Percentiles rank a stretch among this genome's conserved stretches.
Evolutionary conservation across 1,140 invertebrate genomes (phyloP).

Genomic region (Zaprionus tsacasi): DNA sequence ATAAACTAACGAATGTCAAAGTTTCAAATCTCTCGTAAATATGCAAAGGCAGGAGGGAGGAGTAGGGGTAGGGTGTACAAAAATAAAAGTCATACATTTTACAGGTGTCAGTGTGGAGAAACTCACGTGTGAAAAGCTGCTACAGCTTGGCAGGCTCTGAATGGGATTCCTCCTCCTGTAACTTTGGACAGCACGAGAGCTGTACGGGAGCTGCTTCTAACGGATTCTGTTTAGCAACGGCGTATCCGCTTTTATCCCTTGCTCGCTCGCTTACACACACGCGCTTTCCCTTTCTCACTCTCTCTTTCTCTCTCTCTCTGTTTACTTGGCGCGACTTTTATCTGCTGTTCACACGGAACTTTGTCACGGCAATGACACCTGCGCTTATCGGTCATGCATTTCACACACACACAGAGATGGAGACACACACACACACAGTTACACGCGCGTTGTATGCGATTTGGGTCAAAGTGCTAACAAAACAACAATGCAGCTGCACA

Average conservation of each 20-base stretch:
- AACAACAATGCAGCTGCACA: constrained; percentile 71
- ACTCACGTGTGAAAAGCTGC: constrained; percentile 53
- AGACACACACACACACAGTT: constrained; percentile 9
- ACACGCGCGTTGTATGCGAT: constrained; percentile 47
- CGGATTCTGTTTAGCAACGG: constrained; percentile 33
- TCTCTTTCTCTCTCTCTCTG: background rate
- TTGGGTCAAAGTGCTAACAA: constrained; percentile 76
- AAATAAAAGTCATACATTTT: constrained; percentile 52
- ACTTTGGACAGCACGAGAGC: constrained; percentile 26
- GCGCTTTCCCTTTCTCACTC: background rate
- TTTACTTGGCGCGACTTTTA: constrained; percentile 36
- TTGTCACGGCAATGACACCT: constrained; percentile 58
- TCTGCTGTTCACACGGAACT: constrained; percentile 49
- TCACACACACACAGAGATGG: constrained; percentile 4
- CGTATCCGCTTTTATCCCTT: constrained; percentile 17
- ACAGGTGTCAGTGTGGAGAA: constrained; percentile 50
- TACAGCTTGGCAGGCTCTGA: constrained; percentile 4
- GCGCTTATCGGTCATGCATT: constrained; percentile 61
- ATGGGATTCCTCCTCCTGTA: constrained; percentile 7
- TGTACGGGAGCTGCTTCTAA: background rate
- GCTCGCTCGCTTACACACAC: background rate
- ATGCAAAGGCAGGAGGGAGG: constrained; percentile 6
- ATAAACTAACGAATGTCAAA: constrained; percentile 58
- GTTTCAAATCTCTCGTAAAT: constrained; percentile 55
- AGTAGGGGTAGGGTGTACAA: background rate